A percentile compares a stretch with the other conserved stretches of the same genome.
phyloP scores from a whole-genome alignment of 1,140 invertebrate genomes.

The Venustaconcha ellipsiformis region DNA sequence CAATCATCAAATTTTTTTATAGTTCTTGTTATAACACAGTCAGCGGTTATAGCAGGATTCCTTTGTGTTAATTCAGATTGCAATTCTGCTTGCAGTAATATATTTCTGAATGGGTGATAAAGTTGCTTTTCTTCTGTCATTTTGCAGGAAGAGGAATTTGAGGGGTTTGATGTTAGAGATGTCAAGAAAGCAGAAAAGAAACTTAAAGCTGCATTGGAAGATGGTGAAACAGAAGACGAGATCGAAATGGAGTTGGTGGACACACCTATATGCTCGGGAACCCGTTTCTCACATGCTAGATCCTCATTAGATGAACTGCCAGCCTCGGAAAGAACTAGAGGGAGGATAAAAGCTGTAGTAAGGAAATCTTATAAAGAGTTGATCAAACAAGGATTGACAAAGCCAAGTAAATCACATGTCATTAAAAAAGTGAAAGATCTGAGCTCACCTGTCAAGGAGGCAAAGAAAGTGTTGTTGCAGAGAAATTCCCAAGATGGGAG shows the following conservation, averaged over 20 bases:
- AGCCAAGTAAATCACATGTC: constrained; percentile 7
- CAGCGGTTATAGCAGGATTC: no score
- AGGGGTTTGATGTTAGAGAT: constrained; percentile 63
- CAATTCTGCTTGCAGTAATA: not conserved
- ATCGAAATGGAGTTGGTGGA: not conserved
- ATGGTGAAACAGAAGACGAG: constrained; percentile 19
- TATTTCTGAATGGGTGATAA: not conserved
- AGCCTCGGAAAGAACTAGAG: constrained; percentile 32
- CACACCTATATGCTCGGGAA: constrained; percentile 1
- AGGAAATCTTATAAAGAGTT: constrained; percentile 39
- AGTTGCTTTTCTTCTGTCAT: constrained; percentile 23
- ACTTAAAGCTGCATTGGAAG: constrained; percentile 26
- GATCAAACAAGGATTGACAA: constrained; percentile 31
- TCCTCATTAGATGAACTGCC: constrained; percentile 21
- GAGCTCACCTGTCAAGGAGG: not conserved
- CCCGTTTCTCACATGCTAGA: not conserved
- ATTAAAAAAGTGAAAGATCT: constrained; percentile 14
- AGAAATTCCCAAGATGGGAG: constrained; percentile 9
- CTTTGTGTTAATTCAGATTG: not conserved
- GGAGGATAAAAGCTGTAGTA: constrained; percentile 31
- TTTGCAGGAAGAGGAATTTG: constrained; percentile 68
- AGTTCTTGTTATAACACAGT: not conserved
- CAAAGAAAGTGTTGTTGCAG: constrained; percentile 14
- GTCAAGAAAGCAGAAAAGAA: constrained; percentile 45
- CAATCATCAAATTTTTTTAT: not conserved